These are phyloP conservation scores for Platorchestia sp. DNA, from an alignment of 1,140 invertebrate species.

Conservation along the genomic window DNA sequence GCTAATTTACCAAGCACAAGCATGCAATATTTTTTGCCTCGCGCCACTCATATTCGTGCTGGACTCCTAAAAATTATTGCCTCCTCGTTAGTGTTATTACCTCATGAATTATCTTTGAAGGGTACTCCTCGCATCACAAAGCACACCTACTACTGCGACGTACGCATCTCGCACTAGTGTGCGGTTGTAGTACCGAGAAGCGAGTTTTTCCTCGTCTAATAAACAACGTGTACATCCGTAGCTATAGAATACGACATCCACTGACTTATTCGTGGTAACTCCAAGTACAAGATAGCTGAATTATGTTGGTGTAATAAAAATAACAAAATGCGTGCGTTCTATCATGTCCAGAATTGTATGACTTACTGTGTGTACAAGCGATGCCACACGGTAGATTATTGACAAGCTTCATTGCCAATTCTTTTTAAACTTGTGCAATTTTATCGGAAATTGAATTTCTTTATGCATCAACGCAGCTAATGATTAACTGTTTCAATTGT, in stretches of 20 bases:
- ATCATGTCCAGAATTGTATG: background rate
- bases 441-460: background rate
- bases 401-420: background rate
- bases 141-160: background rate
- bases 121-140: background rate
- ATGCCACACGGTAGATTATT: background rate
- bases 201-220: background rate
- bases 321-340: background rate
- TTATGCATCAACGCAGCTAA: background rate
- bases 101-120: background rate
- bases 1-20: background rate
- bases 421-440: background rate
- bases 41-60: too few relatives aligned
- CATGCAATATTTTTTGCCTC: background rate
- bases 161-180: background rate
- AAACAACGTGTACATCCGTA: background rate
- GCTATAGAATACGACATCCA: background rate
- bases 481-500: background rate
- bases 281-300: background rate
- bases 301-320: background rate
- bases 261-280: background rate
- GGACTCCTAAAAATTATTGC: background rate
- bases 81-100: background rate
- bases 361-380: background rate
- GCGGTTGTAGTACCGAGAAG: background rate